phyloP scores from a whole-genome alignment of 53 echinoderm and acorn worm genomes.

The Arbacia lixula region DNA sequence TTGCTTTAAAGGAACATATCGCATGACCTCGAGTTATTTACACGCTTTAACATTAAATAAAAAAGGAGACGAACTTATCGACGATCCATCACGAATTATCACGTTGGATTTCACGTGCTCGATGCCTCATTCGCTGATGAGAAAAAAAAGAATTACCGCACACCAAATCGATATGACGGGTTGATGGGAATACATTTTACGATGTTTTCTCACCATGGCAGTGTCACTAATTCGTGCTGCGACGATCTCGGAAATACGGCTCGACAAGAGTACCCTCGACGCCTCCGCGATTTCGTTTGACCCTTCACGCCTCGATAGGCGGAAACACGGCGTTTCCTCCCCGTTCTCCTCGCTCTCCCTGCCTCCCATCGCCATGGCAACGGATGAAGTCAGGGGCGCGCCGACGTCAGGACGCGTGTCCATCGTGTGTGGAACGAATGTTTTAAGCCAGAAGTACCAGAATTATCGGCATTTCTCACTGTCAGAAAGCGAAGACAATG shows the following conservation, averaged over 20 bases:
- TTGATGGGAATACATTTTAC: too few relatives aligned
- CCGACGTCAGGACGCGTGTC: conserved; percentile 36
- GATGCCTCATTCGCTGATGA: too few relatives aligned
- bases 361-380: conserved; percentile 57
- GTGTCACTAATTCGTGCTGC: conserved; percentile 29
- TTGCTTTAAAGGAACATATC: too few relatives aligned
- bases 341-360: conserved; percentile 19
- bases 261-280: conserved; percentile 11
- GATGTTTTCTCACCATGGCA: conserved; percentile 40
- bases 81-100: too few relatives aligned
- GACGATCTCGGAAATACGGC: conserved; percentile 26
- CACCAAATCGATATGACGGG: too few relatives aligned
- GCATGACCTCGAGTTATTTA: too few relatives aligned
- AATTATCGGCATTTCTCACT: conserved; percentile 61
- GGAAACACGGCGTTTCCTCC: conserved; percentile 39
- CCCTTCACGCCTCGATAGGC: conserved; percentile 7
- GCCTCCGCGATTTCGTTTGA: not conserved
- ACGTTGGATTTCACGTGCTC: too few relatives aligned
- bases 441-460: conserved; percentile 48
- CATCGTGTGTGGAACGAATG: conserved; percentile 42
- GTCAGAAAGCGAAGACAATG: conserved; percentile 44
- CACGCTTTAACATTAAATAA: too few relatives aligned
- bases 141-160: too few relatives aligned
- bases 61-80: too few relatives aligned
- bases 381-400: conserved; percentile 2